Percentiles rank a stretch among this genome's conserved stretches.
Conservation (phyloP, 1,140 invertebrate genomes). For the Lethrus apterus region DNA sequence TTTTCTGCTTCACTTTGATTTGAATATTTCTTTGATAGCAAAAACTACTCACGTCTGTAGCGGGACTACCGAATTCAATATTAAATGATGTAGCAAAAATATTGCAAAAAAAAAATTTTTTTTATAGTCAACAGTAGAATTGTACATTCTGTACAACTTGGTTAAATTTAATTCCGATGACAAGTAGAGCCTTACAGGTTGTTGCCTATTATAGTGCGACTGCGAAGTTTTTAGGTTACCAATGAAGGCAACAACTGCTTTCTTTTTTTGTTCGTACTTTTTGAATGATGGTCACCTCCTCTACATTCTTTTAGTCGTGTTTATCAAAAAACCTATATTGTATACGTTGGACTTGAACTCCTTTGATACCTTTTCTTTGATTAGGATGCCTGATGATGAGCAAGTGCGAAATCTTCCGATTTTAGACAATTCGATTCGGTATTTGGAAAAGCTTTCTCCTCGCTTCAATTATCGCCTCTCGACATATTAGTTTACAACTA, state of each 20-base stretch:
- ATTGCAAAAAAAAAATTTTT: neutral
- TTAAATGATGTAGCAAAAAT: neutral
- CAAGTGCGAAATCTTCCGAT: constrained; percentile 1
- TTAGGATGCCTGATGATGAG: neutral
- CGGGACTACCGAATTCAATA: neutral
- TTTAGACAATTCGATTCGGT: neutral
- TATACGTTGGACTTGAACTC: neutral
- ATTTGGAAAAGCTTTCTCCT: neutral
- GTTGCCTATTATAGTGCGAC: neutral
- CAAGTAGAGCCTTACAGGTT: neutral
- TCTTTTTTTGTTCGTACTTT: too few species aligned
- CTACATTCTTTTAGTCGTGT: neutral
- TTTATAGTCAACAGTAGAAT: neutral
- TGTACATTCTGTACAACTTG: constrained; percentile 2
- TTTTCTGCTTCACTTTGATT: neutral
- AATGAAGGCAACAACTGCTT: too few species aligned
- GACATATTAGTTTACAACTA: neutral
- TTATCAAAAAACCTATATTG: neutral
- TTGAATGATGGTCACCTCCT: neutral
- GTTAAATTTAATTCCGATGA: neutral
- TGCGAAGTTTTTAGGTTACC: neutral
- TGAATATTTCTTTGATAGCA: constrained; percentile 1
- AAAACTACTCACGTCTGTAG: neutral
- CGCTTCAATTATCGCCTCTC: constrained; percentile 1
- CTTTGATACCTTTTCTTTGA: neutral